Evolutionary conservation across 2,888 invertebrate species (phyloP).

Genomic region (Adelphocoris suturalis): DNA sequence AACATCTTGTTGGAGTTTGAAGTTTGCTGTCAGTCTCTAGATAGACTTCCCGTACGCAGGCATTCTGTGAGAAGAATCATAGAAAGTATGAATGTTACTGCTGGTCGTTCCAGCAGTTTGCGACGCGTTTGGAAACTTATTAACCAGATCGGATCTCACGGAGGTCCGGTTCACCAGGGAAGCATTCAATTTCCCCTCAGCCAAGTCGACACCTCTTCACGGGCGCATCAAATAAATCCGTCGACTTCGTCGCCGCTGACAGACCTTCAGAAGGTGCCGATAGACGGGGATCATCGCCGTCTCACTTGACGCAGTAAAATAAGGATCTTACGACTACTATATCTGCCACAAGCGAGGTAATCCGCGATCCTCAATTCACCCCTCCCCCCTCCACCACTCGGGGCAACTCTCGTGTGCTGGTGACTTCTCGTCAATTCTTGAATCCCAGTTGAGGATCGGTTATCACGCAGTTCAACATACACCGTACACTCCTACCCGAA

Average conservation of each 20-base stretch:
- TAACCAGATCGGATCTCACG: neutral
- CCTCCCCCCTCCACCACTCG: no score
- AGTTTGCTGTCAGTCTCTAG: no score
- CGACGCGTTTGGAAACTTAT: neutral
- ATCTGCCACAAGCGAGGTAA: neutral
- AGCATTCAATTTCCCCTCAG: conserved; percentile 4
- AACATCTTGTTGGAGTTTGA: no score
- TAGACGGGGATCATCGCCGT: conserved; percentile 4
- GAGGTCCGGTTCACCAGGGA: neutral
- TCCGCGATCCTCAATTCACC: neutral
- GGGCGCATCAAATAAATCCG: conserved; percentile 1
- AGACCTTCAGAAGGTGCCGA: conserved; percentile 30
- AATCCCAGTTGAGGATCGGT: neutral
- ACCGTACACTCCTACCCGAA: no score
- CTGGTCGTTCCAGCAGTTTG: neutral
- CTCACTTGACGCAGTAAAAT: conserved; percentile 21
- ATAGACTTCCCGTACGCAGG: no score
- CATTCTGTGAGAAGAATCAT: neutral
- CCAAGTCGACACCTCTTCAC: conserved; percentile 13
- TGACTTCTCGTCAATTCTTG: neutral
- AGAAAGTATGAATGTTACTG: neutral
- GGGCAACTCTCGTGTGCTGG: neutral
- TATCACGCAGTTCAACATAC: no score
- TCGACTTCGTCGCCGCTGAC: conserved; percentile 11
- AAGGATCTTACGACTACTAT: conserved; percentile 16